Evolutionary conservation across 2,797 vertebrate species (phyloP).

Genomic region (Sus cebifrons): DNA sequence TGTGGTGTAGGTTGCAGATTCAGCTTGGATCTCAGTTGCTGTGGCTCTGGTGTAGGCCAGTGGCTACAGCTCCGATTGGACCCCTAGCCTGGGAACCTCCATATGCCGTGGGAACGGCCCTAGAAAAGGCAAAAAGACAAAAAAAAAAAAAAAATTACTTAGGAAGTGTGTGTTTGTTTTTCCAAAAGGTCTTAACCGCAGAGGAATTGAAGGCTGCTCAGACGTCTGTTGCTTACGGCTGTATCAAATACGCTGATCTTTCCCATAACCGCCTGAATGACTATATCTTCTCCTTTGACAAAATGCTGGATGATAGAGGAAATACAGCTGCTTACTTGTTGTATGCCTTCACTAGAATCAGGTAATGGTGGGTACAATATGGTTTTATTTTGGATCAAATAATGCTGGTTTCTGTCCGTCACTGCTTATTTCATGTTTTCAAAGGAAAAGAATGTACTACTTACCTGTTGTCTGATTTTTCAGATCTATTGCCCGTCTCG

Average conservation of each 20-base stretch:
- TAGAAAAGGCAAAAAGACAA: too few relatives aligned
- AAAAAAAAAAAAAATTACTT: not conserved
- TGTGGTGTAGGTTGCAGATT: too few relatives aligned
- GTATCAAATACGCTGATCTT: conserved; percentile 98
- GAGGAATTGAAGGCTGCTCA: conserved; percentile 96
- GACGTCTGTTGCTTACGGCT: conserved; percentile 96
- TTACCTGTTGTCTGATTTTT: not conserved
- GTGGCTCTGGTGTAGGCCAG: too few relatives aligned
- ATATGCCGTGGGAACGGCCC: too few relatives aligned
- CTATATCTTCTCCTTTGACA: conserved; percentile 99
- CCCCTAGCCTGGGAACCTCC: too few relatives aligned
- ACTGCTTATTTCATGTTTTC: not conserved
- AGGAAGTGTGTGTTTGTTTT: not conserved
- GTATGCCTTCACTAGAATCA: conserved; percentile 98
- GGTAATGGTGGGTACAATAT: conserved; percentile 86
- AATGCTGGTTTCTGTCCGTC: not conserved
- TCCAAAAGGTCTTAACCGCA: conserved; percentile 93
- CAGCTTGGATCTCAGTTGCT: too few relatives aligned
- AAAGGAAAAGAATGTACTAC: too few relatives aligned
- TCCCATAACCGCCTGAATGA: conserved; percentile 98
- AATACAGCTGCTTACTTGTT: conserved; percentile 98
- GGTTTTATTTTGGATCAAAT: not conserved
- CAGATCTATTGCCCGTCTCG: conserved; percentile 97
- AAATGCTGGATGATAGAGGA: conserved; percentile 98
- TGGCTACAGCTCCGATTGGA: too few relatives aligned